Percentiles rank a stretch among this genome's conserved stretches.
phyloP scores from a whole-genome alignment of 2,888 invertebrate genomes.

The Chorisops tibialis region DNA sequence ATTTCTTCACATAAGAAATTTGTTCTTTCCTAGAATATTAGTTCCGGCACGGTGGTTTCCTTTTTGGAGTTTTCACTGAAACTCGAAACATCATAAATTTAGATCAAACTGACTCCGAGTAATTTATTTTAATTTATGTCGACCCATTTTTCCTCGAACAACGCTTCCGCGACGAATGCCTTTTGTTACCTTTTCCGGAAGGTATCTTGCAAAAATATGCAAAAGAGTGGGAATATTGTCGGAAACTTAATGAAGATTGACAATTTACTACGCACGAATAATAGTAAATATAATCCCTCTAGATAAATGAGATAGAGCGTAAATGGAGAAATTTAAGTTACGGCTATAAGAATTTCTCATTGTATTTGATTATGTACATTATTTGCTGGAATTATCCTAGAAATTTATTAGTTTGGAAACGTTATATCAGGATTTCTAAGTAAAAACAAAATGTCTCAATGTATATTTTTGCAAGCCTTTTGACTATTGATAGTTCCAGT shows the following conservation, averaged over 20 bases:
- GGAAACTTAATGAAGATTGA: constrained; percentile 14
- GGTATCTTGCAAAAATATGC: constrained; percentile 12
- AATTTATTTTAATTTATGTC: constrained; percentile 29
- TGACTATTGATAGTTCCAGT: too few relatives aligned
- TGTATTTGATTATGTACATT: neutral
- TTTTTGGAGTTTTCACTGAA: too few relatives aligned
- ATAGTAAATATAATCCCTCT: constrained; percentile 1
- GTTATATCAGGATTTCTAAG: too few relatives aligned
- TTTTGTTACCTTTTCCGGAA: neutral
- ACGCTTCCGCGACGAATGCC: neutral
- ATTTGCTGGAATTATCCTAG: neutral
- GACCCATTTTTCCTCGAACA: constrained; percentile 21
- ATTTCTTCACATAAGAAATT: too few relatives aligned
- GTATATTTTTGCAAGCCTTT: too few relatives aligned
- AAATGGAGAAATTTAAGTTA: neutral
- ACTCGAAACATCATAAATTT: constrained; percentile 17
- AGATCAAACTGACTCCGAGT: constrained; percentile 25
- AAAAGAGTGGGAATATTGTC: constrained; percentile 7
- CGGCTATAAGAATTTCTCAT: neutral
- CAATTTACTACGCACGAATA: constrained; percentile 2
- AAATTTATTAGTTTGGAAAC: neutral
- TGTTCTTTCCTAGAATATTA: too few relatives aligned
- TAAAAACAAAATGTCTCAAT: too few relatives aligned
- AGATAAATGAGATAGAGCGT: neutral
- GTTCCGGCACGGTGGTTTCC: too few relatives aligned